Evolutionary conservation across 2,797 vertebrate genomes (phyloP).

Genomic region (Hipposideros larvatus): DNA sequence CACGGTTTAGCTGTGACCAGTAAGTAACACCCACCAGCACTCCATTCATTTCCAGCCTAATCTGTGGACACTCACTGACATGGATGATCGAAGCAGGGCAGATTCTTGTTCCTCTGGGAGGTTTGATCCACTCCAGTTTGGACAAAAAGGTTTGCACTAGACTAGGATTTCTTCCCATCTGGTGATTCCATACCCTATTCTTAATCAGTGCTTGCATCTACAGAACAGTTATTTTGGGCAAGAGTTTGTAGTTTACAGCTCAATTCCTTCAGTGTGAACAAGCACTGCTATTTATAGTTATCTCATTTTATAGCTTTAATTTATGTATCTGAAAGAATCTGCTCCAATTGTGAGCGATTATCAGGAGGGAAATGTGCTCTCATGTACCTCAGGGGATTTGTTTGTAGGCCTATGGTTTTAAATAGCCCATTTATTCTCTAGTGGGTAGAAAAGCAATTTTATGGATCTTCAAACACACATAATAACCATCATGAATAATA

Average conservation of each 20-base stretch:
- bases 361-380: constrained; percentile 63
- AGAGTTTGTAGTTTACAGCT: constrained; percentile 71
- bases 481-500: constrained; percentile 59
- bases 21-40: background rate
- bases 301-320: constrained; percentile 75
- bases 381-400: constrained; percentile 59
- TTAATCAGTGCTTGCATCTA: constrained; percentile 57
- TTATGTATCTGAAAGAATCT: constrained; percentile 81
- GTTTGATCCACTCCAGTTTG: background rate
- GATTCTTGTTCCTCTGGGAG: background rate
- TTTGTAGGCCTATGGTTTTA: constrained; percentile 69
- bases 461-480: constrained; percentile 71
- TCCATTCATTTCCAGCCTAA: background rate
- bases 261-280: constrained; percentile 66
- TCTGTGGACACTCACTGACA: background rate
- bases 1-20: background rate
- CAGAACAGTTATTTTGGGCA: constrained; percentile 72
- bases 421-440: constrained; percentile 73
- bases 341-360: constrained; percentile 75
- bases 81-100: background rate
- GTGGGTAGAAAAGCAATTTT: constrained; percentile 74
- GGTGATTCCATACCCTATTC: constrained; percentile 65
- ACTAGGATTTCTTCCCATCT: constrained; percentile 67
- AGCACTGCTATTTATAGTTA: constrained; percentile 76
- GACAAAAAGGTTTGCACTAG: constrained; percentile 43